Base-by-base conservation (phyloP, 2,888 invertebrate genomes). In the Mythimna pallens region DNA sequence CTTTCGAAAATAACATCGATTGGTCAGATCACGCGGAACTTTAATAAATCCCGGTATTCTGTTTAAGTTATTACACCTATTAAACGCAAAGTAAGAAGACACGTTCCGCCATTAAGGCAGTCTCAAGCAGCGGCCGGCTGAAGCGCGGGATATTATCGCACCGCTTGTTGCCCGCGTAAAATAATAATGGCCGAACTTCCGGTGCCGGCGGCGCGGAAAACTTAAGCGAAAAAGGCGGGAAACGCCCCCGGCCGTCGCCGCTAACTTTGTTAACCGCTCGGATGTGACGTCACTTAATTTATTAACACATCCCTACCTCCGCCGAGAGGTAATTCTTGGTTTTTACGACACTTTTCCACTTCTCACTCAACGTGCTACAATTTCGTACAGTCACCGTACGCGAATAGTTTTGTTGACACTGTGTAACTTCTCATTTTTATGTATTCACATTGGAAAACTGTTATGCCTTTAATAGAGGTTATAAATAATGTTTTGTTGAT, bases 111-210 rank as follows among this genome's bases (percentile, higher is more conserved):
- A 95, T 95, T 95, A 95, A 93, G 91, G 91, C 89, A 90, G 90
- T 92, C 92, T 92, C 86, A 89, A 90, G 86, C 86, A 91, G 91
- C 90, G 90, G 90, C 90, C 82, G 82, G 90, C 92, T 91, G 93
- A 91, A 92, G 93, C 93, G 93, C 91, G 89, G 94, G 93, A 95
- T 96, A 96, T 96, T 96, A 96, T 96, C 96, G 96, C 96, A 92
- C 96, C 95, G 96, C 96, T 96, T 96, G 96, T 96, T 95, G 94
- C 93, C 95, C 95, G 96, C 96, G 96, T 96, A 96, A 96, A 96
- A 96, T 96, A 96, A 96, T 96, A 96, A 96, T 96, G 96, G 95
- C 91, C 93, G 93, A 96, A 96, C 95, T 96, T 96, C 97, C 95
- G 96, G 96, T 95, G 96, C 96, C 96, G 95, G 92, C 92, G 94